A percentile compares a stretch with the other conserved stretches of the same genome.
Conservation (phyloP, 2,113 vertebrate species). For the Eubucco bourcierii region DNA sequence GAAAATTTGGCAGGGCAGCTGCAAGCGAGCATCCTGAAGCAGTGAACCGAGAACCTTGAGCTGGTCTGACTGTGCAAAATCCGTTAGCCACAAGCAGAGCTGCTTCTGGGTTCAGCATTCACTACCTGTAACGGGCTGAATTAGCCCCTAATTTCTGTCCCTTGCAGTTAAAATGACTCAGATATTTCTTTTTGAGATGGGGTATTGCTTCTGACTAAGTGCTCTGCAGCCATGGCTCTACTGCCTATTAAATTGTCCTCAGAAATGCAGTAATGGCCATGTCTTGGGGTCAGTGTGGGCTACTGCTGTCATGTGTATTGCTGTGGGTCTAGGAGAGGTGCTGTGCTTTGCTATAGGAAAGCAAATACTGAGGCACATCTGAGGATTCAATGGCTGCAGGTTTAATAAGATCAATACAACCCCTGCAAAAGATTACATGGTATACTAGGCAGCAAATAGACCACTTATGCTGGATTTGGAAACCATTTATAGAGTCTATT, state of each 20-base stretch:
- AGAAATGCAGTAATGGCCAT: neutral
- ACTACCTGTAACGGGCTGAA: slow-evolving; percentile 21
- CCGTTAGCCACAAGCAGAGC: slow-evolving; percentile 18
- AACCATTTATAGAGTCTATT: slow-evolving; percentile 74
- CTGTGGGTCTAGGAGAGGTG: neutral
- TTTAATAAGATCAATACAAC: slow-evolving; percentile 80
- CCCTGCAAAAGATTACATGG: slow-evolving; percentile 79
- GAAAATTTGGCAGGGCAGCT: neutral
- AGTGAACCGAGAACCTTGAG: neutral
- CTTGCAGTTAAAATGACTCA: slow-evolving; percentile 36
- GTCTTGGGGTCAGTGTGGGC: neutral
- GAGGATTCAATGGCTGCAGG: slow-evolving; percentile 57
- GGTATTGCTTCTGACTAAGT: slow-evolving; percentile 34
- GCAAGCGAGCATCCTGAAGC: fast-evolving
- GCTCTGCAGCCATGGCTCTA: neutral
- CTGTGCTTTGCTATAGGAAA: slow-evolving; percentile 26
- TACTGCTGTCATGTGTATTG: neutral
- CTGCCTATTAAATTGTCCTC: neutral
- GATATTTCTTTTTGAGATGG: neutral
- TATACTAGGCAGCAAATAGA: slow-evolving; percentile 82
- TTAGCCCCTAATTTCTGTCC: slow-evolving; percentile 46
- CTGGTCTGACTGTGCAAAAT: slow-evolving; percentile 19
- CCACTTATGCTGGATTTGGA: slow-evolving; percentile 77
- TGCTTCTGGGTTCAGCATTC: slow-evolving; percentile 11
- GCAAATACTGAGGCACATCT: slow-evolving; percentile 41